Evolutionary conservation across 2,888 invertebrate genomes (phyloP), one percentile per base, ranked within the genome.

Genomic region (Parapristionchus giblindavisi): DNA sequence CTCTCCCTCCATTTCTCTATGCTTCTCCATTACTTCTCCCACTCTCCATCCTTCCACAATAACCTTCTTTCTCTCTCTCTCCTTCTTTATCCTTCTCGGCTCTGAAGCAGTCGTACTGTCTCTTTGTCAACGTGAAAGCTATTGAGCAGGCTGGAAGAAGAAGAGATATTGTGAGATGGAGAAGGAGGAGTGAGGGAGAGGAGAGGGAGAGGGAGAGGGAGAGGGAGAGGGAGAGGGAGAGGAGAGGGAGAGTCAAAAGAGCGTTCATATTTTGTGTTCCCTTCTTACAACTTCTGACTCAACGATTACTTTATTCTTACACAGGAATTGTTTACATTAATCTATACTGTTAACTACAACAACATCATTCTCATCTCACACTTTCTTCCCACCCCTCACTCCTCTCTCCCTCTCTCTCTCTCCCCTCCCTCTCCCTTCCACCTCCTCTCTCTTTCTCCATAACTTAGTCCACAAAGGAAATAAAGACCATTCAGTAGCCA

Each of bases 231-330:
- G 43, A 43, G 43, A 43, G 43, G 43, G 43, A 43, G 43, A 8
- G 43, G 58, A 36, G 56, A 56, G 29, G 61, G 63, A 65, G 6
- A 65, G 63, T 43, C 11, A 65, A 65, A 65, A 27, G 43, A 40
- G 63, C 36, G 61, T 43, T 65, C 63, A 65, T 29, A 8, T 17
- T 43, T n/a, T n/a, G n/a, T n/a, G n/a, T n/a, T n/a, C n/a, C n/a
- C n/a, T n/a, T n/a, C n/a, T n/a, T n/a, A n/a, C n/a, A n/a, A n/a
- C n/a, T n/a, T n/a, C n/a, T n/a, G n/a, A n/a, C n/a, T n/a, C n/a
- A n/a, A n/a, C 43, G 17, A 43, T 43, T 17, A 43, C 43, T 43
- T 17, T 43, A 43, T 43, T 43, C 8, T 43, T 43, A 8, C 11
- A 8, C 11, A 17, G 43, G 11, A 43, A 17, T 17, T 17, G 11